Evolutionary conservation across 2,797 vertebrate species (phyloP).

Genomic region (Cuniculus paca): DNA sequence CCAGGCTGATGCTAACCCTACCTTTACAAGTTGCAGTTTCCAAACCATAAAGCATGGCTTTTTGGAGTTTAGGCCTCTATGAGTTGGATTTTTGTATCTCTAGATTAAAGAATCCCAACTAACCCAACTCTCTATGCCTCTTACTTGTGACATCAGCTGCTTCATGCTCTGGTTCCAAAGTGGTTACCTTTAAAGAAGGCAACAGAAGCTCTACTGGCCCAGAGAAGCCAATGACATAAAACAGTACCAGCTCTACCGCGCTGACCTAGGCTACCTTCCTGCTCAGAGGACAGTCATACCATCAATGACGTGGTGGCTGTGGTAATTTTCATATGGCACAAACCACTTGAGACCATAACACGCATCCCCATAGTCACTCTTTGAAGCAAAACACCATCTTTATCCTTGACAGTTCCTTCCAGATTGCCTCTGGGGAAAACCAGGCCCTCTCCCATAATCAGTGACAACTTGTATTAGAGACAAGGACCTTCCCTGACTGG

Average conservation of each 20-base stretch:
- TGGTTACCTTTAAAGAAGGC: background rate
- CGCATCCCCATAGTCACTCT: background rate
- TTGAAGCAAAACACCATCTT: background rate
- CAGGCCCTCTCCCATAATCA: background rate
- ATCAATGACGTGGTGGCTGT: background rate
- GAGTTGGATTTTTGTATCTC: background rate
- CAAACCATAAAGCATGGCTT: background rate
- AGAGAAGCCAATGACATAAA: background rate
- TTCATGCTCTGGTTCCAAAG: background rate
- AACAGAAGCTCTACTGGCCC: background rate
- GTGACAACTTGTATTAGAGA: background rate
- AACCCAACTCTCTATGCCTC: background rate
- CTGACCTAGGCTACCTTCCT: rapidly evolving
- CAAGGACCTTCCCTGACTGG: background rate
- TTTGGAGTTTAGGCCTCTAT: background rate
- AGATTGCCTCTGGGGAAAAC: background rate
- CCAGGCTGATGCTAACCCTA: background rate
- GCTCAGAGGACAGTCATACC: background rate
- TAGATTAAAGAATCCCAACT: background rate
- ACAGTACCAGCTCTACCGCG: background rate
- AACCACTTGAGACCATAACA: background rate
- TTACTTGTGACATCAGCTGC: background rate
- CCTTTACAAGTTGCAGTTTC: background rate
- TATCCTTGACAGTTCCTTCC: background rate
- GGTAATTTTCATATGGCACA: background rate